Conservation (phyloP, 2,888 invertebrate genomes). For the Melikaiella ostensackeni region DNA sequence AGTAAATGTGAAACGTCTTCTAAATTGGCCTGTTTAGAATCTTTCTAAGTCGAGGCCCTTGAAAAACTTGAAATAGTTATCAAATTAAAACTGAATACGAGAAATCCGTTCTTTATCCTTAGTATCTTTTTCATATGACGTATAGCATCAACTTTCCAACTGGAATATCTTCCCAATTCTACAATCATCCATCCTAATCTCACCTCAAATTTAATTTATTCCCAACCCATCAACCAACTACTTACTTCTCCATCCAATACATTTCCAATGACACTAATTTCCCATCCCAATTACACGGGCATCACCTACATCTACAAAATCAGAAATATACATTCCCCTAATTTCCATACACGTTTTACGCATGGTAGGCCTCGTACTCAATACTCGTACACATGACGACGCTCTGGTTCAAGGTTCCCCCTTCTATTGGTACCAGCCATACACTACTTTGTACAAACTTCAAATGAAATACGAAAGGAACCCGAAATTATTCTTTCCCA, state of each 20-base stretch:
- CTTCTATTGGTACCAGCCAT: background rate
- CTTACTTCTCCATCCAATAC: background rate
- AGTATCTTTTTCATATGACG: no score
- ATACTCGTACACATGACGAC: background rate
- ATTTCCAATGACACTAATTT: conserved; percentile 13
- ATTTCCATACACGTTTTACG: conserved; percentile 34
- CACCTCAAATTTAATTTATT: background rate
- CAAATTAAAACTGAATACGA: no score
- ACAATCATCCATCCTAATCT: no score
- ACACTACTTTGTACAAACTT: background rate
- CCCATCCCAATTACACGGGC: background rate
- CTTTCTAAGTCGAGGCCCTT: no score
- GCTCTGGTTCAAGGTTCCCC: conserved; percentile 25
- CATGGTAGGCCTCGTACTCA: background rate
- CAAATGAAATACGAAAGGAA: conserved; percentile 33
- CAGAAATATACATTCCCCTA: background rate
- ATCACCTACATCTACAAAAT: background rate
- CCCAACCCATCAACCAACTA: background rate
- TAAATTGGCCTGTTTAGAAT: no score
- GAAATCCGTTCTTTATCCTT: no score
- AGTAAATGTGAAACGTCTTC: no score
- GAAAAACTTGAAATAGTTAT: no score
- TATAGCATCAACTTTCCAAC: no score
- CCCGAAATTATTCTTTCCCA: conserved; percentile 60
- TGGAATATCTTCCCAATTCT: no score